These are phyloP conservation scores for Phylloscopus collybita DNA, from an alignment of 2,797 vertebrate species.

Conservation along the genomic window DNA sequence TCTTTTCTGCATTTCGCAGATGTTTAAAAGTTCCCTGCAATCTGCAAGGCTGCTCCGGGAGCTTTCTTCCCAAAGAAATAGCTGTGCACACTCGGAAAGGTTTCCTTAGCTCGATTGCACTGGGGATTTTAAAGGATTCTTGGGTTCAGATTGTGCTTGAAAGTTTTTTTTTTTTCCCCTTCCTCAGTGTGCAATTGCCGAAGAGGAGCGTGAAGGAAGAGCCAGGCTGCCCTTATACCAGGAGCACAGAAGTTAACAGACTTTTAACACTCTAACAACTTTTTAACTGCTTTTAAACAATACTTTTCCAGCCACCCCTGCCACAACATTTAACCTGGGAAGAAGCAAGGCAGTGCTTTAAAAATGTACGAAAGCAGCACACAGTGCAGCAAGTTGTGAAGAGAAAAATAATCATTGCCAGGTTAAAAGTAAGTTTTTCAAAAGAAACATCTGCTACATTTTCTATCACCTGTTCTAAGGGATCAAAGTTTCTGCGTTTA, in stretches of 20 bases:
- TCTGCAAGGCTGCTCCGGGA: not conserved
- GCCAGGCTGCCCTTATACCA: not conserved
- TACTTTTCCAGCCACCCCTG: not conserved
- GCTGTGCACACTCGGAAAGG: not conserved
- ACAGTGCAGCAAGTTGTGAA: not conserved
- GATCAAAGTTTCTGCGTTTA: not conserved
- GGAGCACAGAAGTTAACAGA: not conserved
- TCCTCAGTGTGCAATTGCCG: not conserved
- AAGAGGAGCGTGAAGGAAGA: not conserved
- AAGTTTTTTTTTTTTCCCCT: not conserved
- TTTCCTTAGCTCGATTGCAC: not conserved
- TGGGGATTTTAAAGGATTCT: not conserved
- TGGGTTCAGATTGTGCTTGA: not conserved
- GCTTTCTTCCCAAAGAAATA: not conserved
- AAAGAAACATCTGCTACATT: not conserved
- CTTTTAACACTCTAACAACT: not conserved
- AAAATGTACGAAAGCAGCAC: not conserved
- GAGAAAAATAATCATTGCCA: not conserved
- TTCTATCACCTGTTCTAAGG: not conserved
- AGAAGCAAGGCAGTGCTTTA: not conserved
- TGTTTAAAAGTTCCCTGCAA: not conserved
- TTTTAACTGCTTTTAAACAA: not conserved
- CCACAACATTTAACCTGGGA: not conserved
- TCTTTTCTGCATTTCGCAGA: constrained; percentile 9
- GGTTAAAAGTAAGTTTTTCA: not conserved